Base-by-base conservation (phyloP, 2,888 invertebrate genomes). In the Pinctada fucata region DNA sequence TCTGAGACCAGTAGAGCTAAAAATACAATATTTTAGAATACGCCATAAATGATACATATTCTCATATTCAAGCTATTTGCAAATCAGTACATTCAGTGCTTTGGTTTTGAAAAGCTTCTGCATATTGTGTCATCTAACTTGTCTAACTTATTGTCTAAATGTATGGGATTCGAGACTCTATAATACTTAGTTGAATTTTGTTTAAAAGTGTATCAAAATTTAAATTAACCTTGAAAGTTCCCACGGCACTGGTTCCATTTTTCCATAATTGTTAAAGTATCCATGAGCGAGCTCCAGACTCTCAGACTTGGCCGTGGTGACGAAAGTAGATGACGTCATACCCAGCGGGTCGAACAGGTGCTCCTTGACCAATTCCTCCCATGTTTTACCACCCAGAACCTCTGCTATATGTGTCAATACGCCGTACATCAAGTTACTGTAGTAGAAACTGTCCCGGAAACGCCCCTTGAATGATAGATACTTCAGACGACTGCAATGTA, bases 371-470 rank as follows among this genome's bases (percentile, higher is more conserved):
- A 90, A 86, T 2, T 87, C 83, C 78, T 91, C 91, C 91, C 91
- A 92, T 3, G 84, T 83, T 31, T 82, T 76, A 3, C 81, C 80
- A 2, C 87, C 88, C 2, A 90, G 49, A 4, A 82, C 64, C 81
- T 92, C 91, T 3, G 88, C 83, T 49, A 91, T 81, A 70, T 86
- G 81, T 3, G 90, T 86, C 45, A 88, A 81, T 51, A 92, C 75
- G 0, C 91, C 91, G 76, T 90, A 91, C 89, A 92, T 87, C 3
- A 91, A 76, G 79, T 91, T 91, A 73, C 86, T 91, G 84, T 91
- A 91, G 72, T 86, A 82, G 77, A 84, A 89, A 50, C 89, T 89
- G 2, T 82, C 85, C 5, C 91, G 85, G 79, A 91, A 91, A 3
- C 84, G 83, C 3, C 84, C 82, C 13, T 69, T 78, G 0, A 82